These are phyloP conservation scores for Pipistrellus nathusii DNA, from an alignment of 2,797 vertebrate species.

Conservation along the genomic window DNA sequence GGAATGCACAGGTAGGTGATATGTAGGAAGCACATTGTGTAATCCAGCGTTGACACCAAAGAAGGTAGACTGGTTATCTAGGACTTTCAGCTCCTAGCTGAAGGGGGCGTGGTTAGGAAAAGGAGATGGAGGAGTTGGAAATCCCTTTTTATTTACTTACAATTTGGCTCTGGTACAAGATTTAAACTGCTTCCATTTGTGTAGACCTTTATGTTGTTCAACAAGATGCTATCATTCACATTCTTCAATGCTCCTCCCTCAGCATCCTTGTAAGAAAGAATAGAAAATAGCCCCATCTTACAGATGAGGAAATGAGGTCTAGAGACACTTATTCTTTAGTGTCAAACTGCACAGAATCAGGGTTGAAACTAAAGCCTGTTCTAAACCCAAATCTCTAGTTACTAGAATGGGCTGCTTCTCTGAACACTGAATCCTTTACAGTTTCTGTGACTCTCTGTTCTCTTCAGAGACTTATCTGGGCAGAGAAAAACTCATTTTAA, in stretches of 20 bases:
- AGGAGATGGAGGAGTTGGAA: not conserved
- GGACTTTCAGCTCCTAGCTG: not conserved
- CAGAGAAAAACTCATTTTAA: not conserved
- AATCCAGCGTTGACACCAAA: not conserved
- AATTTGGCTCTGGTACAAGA: not conserved
- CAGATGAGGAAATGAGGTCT: not conserved
- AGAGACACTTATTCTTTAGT: not conserved
- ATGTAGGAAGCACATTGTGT: not conserved
- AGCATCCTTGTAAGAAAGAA: not conserved
- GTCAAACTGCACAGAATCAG: not conserved
- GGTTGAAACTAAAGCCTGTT: not conserved
- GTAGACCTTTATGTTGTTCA: not conserved
- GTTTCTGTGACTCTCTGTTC: not conserved
- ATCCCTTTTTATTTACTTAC: constrained; percentile 2
- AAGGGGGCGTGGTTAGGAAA: not conserved
- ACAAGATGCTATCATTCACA: not conserved
- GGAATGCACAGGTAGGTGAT: not conserved
- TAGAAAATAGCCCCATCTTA: not conserved
- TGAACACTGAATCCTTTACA: not conserved
- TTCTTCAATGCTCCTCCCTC: not conserved
- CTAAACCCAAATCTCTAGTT: not conserved
- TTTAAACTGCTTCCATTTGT: not conserved
- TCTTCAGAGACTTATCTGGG: not conserved
- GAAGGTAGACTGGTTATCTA: not conserved
- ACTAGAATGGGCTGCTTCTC: not conserved